Base-by-base conservation (phyloP, 2,797 vertebrate genomes). In the Sciurus vulgaris region DNA sequence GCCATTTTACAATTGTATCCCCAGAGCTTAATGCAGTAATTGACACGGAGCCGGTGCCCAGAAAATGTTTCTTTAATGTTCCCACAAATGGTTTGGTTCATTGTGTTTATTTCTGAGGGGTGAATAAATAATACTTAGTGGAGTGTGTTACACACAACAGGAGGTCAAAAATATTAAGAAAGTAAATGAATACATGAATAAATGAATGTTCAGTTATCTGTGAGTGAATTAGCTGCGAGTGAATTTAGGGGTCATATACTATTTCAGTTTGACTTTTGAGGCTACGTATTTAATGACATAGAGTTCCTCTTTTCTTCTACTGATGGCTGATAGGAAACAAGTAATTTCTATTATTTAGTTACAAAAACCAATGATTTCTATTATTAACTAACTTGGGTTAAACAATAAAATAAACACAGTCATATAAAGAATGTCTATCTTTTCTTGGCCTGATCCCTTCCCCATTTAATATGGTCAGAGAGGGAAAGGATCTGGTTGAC, bases 141-240 rank as follows among this genome's bases (percentile, higher is more conserved):
- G 33, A 54, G 3, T 95, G 6, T 78, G 6, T n/a, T 67, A 7
- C 7, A 82, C n/a, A 84, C 12, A 73, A 77, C 9, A 70, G 14
- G 70, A 51, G 17, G 69, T 91, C 41, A 95, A 77, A 93, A 87
- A 77, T 73, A n/a, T 65, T 93, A 73, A 82, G 61, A 65, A 49
- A 70, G 26, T 79, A 26, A 65, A 90, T 94, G 28, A 84, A 93
- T 70, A 47, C 9, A 86, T 72, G 41, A 82, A 96, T 78, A 95
- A 86, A 78, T 79, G 5, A 67, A 85, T 76, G 10, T 38, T 87
- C 59, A 94, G 56, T 88, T 86, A 73, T 73, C 72, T 96, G 15
- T 76, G 33, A 91, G 17, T 73, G 18, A 86, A 38, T n/a, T 92
- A 78, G 18, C 15, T 77, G 11, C 44, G 92, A 86, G 69, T 77